These are phyloP conservation scores for Entomyzon cyanotis DNA, from an alignment of 2,113 vertebrate species.

Conservation along the genomic window DNA sequence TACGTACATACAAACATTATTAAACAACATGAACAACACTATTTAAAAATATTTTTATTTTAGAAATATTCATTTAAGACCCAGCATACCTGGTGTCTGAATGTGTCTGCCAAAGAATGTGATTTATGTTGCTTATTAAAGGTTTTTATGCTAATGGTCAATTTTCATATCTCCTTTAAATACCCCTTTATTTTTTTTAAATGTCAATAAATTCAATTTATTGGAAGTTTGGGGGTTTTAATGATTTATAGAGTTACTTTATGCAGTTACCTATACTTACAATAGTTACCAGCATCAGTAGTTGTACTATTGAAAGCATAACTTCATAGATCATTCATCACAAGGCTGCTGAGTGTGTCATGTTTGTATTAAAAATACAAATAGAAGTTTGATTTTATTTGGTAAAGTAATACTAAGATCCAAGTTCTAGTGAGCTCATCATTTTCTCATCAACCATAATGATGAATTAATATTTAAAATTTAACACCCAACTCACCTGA, in stretches of 20 bases:
- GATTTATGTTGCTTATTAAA: background rate
- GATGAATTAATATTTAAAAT: background rate
- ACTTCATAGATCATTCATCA: background rate
- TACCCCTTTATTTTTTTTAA: background rate
- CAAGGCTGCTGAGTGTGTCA: background rate
- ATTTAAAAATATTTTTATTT: background rate
- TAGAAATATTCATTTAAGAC: background rate
- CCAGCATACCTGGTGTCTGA: background rate
- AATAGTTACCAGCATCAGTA: background rate
- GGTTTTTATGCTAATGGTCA: background rate
- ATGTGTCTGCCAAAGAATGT: background rate
- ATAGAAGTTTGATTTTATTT: background rate
- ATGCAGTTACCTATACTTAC: background rate
- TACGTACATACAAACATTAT: too few relatives aligned
- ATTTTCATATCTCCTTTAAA: background rate
- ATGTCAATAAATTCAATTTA: background rate
- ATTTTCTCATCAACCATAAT: background rate
- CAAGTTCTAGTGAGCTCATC: background rate
- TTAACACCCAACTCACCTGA: background rate
- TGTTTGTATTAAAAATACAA: background rate
- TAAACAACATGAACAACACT: background rate
- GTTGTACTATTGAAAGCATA: background rate
- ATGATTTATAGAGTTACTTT: background rate
- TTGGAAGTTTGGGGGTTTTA: background rate
- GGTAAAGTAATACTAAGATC: background rate